Evolutionary conservation across 2,797 vertebrate genomes (phyloP).

Genomic region (Enteromius afrohamiltoni): DNA sequence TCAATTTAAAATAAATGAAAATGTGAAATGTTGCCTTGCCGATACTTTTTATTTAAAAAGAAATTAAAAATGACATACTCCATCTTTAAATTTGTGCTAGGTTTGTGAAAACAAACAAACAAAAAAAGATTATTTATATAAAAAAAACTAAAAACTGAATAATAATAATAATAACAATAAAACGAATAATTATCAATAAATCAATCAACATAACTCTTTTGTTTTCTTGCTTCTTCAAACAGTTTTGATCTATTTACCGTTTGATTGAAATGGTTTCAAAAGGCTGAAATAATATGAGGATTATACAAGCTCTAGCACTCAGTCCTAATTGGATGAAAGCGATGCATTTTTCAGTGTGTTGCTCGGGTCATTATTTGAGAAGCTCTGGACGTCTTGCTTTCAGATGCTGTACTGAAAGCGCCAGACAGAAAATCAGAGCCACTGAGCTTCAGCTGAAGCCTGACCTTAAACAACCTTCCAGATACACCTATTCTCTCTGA

Average conservation of each 20-base stretch:
- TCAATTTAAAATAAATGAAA: background rate
- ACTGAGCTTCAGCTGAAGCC: background rate
- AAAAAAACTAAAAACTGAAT: too few relatives aligned
- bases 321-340: background rate
- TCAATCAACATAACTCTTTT: background rate
- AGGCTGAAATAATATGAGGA: background rate
- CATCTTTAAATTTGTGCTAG: too few relatives aligned
- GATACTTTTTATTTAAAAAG: too few relatives aligned
- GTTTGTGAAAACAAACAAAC: too few relatives aligned
- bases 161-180: background rate
- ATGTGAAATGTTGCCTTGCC: background rate
- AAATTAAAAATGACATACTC: too few relatives aligned
- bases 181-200: too few relatives aligned
- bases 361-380: conserved; percentile 5
- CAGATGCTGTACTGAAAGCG: background rate
- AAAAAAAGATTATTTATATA: too few relatives aligned
- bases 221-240: background rate
- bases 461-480: conserved; percentile 22
- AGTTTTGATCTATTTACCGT: background rate
- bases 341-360: background rate
- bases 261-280: background rate
- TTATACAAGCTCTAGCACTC: background rate
- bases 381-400: conserved; percentile 7
- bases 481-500: conserved; percentile 17
- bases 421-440: background rate